Evolutionary conservation across 30 jellyfish, hydroid and myxozoan genomes (phyloP), one percentile per base, ranked within the genome.

Genomic region (Cassiopea andromeda): DNA sequence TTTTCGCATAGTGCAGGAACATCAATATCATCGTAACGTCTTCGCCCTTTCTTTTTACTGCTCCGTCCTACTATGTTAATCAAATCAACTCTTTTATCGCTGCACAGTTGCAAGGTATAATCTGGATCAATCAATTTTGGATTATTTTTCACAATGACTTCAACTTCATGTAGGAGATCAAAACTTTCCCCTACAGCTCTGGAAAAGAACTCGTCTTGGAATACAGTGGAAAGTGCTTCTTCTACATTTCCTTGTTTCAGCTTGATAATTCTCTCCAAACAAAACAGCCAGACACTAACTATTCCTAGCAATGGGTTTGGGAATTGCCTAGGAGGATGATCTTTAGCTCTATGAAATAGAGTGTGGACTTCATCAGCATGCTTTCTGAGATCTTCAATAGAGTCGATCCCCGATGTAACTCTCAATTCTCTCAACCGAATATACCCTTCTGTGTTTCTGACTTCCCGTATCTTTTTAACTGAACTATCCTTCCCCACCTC

Each of bases 221-320:
- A 46, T 14, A 70, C 59, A 49, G 59, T 68, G 43, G 46, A 44
- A 1, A 84, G 44, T 47, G 92, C 92, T 48, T 66, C 80, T 48
- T 84, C 92, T 1, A 72, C 85, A 15, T 84, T 73, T 48, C 57
- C 47, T 1, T 84, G 27, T 78, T 60, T 84, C 83, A 58, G 58
- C 58, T 54, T 69, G 78, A 84, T 84, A 46, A 84, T 44, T 82
- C 85, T 48, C 9, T 58, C 84, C 18, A 84, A 84, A 44, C 92
- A 69, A 48, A 84, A 84, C 78, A 17, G 85, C 92, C 85, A 84
- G 47, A 84, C 85, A 27, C 60, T 49, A 1, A 84, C 92, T 46
- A 68, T 82, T 46, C 92, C 92, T 14, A 48, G 69, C 15, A 84
- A 48, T 13, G 92, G 92, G 57, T 84, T 84, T n/a, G 85, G 92